A percentile compares a stretch with the other conserved stretches of the same genome.
Evolutionary conservation across 1,140 invertebrate genomes (phyloP).

Genomic region (Venustaconcha ellipsiformis): DNA sequence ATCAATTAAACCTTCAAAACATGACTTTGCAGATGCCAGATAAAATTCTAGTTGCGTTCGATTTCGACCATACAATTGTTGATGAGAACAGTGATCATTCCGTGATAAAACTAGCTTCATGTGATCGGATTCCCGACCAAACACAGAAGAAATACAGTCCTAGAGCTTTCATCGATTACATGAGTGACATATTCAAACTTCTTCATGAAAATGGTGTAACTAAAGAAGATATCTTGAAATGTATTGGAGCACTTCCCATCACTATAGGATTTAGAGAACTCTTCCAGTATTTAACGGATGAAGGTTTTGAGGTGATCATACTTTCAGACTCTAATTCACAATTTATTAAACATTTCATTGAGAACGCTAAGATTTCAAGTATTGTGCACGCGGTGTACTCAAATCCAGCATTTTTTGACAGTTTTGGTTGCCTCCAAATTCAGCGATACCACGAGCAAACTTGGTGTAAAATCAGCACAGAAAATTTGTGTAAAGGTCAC

Average conservation of each 20-base stretch:
- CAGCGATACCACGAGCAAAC: conserved; percentile 77
- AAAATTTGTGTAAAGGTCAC: conserved; percentile 83
- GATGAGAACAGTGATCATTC: conserved; percentile 81
- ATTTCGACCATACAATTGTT: conserved; percentile 87
- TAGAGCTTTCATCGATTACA: conserved; percentile 80
- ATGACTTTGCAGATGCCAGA: no score
- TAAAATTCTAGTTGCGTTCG: conserved; percentile 77
- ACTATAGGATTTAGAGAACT: conserved; percentile 76
- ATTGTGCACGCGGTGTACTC: conserved; percentile 77
- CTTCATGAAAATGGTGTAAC: conserved; percentile 74
- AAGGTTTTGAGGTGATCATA: conserved; percentile 79
- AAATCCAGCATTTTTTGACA: conserved; percentile 80
- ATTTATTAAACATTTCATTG: conserved; percentile 80
- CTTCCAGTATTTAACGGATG: conserved; percentile 70
- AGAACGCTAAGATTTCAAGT: conserved; percentile 71
- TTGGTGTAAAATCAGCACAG: conserved; percentile 78
- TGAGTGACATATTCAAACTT: conserved; percentile 80
- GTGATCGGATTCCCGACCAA: conserved; percentile 70
- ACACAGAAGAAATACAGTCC: conserved; percentile 72
- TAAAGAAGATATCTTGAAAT: conserved; percentile 69
- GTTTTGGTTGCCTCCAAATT: conserved; percentile 74
- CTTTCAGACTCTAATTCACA: conserved; percentile 85
- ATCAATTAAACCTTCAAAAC: no score
- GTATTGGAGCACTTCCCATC: conserved; percentile 74
- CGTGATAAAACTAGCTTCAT: conserved; percentile 75